These are phyloP conservation scores for Boulengerochromis microlepis DNA, from an alignment of 2,113 vertebrate species.

Conservation along the genomic window DNA sequence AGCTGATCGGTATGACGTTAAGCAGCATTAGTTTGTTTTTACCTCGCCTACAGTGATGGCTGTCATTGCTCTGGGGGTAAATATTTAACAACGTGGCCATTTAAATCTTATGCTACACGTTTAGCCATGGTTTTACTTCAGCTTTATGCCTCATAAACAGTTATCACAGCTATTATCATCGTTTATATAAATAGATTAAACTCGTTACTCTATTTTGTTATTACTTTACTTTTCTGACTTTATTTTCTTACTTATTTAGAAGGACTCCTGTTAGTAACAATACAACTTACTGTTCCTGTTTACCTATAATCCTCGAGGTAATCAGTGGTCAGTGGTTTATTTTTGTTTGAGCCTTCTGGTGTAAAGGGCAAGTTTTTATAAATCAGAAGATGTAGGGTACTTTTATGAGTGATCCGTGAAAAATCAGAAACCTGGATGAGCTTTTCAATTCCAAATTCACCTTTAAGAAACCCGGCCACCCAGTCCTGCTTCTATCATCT, in stretches of 20 bases:
- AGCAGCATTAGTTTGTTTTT: background rate
- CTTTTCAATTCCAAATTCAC: background rate
- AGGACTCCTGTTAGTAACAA: background rate
- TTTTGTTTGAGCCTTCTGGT: background rate
- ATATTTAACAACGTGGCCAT: background rate
- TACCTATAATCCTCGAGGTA: background rate
- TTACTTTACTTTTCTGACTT: background rate
- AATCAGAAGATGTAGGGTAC: background rate
- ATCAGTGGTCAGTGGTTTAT: background rate
- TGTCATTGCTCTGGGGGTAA: background rate
- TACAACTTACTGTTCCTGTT: background rate
- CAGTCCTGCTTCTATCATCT: background rate
- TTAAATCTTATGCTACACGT: background rate
- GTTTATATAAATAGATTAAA: background rate
- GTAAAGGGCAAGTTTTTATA: background rate
- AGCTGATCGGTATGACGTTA: background rate
- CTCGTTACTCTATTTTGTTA: background rate
- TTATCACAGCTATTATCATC: background rate
- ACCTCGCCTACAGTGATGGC: background rate
- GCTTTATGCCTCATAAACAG: background rate
- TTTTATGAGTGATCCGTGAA: background rate
- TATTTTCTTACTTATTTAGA: background rate
- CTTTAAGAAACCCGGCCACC: background rate
- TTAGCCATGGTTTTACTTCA: background rate
- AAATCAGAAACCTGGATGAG: background rate